Evolutionary conservation across 1,140 invertebrate genomes (phyloP), one percentile per base, ranked within the genome.

Genomic region (Pteromalus puparum): DNA sequence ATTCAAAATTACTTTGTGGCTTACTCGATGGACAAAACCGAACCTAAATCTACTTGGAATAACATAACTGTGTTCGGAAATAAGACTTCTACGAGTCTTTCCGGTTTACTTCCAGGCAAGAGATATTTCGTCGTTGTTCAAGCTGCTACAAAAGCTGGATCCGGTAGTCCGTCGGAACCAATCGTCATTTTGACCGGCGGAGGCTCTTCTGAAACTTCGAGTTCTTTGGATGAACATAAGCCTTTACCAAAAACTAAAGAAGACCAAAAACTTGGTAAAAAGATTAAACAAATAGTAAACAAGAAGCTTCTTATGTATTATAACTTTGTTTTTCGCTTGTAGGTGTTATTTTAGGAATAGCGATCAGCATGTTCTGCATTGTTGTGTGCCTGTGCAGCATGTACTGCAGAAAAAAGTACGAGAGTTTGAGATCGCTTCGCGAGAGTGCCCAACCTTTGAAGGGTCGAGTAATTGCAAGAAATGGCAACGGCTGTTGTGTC

Each of bases 101-200:
- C 90, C 15, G 91, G 90, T 53, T 88, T 95, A 42, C 70, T 92
- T 18, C 89, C 92, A 1, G 93, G 93, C 26, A 92, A 91, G 73
- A 87, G 90, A 28, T 95, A 95, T 84, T 94, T 92, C 68, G 91
- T 95, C 53, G 90, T 93, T 85, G 91, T 95, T 34, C 91, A 93
- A 84, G 95, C 94, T 26, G 91, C 90, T 4, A 95, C 94, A 13
- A 92, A 91, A 85, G 93, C 93, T 42, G 95, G 94, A 21, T 90
- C 91, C 77, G 94, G 95, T 12, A 92, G 91, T 84, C 89, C 90
- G 0, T 93, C 93, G 6, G 88, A 92, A 80, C 91, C 92, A 30
- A 90, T 93, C 74, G 86, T 90, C 65, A 89, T 93, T 34, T 89
- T 93, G 74, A 91, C 90, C 18, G 90, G 90, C 26, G 89, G 89